Conservation (phyloP, 1,140 invertebrate genomes). For the Drosophila kanapiae region DNA sequence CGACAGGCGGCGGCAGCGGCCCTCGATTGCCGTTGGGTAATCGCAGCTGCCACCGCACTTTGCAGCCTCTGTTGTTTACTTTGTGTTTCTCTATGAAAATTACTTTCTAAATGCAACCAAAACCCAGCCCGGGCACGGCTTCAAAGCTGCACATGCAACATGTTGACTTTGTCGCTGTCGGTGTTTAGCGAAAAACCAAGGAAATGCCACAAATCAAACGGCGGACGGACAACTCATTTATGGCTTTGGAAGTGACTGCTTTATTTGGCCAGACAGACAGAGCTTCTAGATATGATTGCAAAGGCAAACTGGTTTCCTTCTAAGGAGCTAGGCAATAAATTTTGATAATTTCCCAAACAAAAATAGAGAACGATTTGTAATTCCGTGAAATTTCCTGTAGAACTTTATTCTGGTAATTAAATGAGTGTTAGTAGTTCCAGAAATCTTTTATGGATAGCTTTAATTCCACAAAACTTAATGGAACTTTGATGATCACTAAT, state of each 20-base stretch:
- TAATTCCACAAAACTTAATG: constrained; percentile 11
- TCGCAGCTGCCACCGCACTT: constrained; percentile 41
- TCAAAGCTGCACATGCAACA: constrained; percentile 37
- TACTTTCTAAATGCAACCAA: constrained; percentile 59
- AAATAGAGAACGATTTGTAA: constrained; percentile 24
- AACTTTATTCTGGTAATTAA: constrained; percentile 32
- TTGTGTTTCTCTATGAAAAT: constrained; percentile 54
- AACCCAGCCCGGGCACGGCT: background rate
- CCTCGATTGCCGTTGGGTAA: constrained; percentile 57
- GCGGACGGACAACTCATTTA: constrained; percentile 26
- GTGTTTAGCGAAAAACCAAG: constrained; percentile 24
- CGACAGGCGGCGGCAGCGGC: constrained; percentile 9
- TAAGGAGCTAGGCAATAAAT: constrained; percentile 26
- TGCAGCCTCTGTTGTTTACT: constrained; percentile 47
- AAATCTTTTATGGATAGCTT: constrained; percentile 3
- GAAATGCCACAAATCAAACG: constrained; percentile 25
- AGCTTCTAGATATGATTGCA: constrained; percentile 33
- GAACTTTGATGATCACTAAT: constrained; percentile 25
- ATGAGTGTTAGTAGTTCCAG: constrained; percentile 24
- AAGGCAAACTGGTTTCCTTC: constrained; percentile 47
- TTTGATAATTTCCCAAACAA: constrained; percentile 38
- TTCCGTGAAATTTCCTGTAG: constrained; percentile 21
- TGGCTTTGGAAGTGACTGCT: constrained; percentile 14
- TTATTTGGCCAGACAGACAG: constrained; percentile 22
- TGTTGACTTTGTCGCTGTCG: constrained; percentile 12